Evolutionary conservation across 2,888 invertebrate species (phyloP), one percentile per base, ranked within the genome.

Genomic region (Eristalis pertinax): DNA sequence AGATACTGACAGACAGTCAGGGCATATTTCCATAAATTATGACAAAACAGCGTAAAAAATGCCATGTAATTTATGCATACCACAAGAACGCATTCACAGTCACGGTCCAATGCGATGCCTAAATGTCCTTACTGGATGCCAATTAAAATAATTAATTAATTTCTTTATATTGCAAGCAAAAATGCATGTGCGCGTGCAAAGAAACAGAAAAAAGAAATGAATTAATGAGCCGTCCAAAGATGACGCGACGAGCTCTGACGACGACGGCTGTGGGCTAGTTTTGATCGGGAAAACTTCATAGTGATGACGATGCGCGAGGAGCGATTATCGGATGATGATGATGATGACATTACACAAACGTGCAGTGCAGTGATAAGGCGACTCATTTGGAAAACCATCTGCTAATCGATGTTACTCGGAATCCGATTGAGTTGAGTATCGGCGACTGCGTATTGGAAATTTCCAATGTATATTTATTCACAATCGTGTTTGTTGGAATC

Each of bases 111-210:
- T 62, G 65, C 43, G 50, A 82, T 77, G 70, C 78, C 77, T 74
- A 64, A 74, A 69, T 74, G 62, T 58, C 82, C 74, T 81, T 75
- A 81, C 63, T 43, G 32, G 24, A 22, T 10, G 68, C 64, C 78
- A 83, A 83, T 86, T 83, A 86, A 86, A 86, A 83, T 83, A 86
- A 86, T 83, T 86, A 86, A 86, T 86, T 86, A 86, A 86, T 86
- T 82, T 86, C 86, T 83, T 86, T 82, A 86, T 81, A 81, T 64
- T 73, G 73, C 67, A 73, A 19, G 7, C 68, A 50, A 65, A 60
- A 70, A 60, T 35, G 15, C 7, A 32, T 32, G 32, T 32, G 32
- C 32, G 10, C 1, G 8, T 8, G n/a, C 60, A 26, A 8, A 24
- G 4, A 2, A 60, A 11, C 11, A 26, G 15, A 26, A 19, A 19